phyloP scores from a whole-genome alignment of 2,113 vertebrate genomes.

The Apodemus sylvaticus region DNA sequence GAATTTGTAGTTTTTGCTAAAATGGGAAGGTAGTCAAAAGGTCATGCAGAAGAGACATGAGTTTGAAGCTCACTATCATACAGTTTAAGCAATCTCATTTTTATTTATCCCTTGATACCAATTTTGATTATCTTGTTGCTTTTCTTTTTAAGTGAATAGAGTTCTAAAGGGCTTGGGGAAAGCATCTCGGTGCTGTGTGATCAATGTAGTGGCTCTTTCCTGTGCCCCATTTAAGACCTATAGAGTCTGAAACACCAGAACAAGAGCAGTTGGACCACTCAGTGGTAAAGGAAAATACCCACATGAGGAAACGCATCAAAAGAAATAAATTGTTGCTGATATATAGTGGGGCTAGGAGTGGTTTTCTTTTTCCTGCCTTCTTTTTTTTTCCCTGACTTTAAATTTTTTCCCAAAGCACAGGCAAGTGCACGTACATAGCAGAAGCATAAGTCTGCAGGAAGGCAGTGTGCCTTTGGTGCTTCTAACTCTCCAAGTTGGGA shows the following conservation, averaged over 20 bases:
- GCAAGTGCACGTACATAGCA: accelerated
- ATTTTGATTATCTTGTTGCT: neutral
- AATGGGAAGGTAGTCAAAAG: neutral
- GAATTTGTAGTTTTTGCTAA: neutral
- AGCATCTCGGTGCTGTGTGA: neutral
- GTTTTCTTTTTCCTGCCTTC: neutral
- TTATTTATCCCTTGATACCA: neutral
- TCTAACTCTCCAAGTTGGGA: neutral
- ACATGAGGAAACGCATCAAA: neutral
- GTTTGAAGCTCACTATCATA: neutral
- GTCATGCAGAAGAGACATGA: neutral
- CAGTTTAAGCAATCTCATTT: neutral
- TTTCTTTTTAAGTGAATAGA: neutral
- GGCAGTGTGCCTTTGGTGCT: neutral
- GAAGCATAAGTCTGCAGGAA: neutral
- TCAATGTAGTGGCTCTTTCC: neutral
- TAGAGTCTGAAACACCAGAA: neutral
- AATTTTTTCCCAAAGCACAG: neutral
- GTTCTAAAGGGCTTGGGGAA: neutral
- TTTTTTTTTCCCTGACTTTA: neutral
- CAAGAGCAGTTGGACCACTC: neutral
- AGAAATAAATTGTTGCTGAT: neutral
- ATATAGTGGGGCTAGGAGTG: neutral
- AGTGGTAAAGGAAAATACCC: neutral
- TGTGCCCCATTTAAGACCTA: accelerated